These are phyloP conservation scores for Ptychodera flava DNA, from an alignment of 35 echinoderm and acorn worm species.

Conservation along the genomic window DNA sequence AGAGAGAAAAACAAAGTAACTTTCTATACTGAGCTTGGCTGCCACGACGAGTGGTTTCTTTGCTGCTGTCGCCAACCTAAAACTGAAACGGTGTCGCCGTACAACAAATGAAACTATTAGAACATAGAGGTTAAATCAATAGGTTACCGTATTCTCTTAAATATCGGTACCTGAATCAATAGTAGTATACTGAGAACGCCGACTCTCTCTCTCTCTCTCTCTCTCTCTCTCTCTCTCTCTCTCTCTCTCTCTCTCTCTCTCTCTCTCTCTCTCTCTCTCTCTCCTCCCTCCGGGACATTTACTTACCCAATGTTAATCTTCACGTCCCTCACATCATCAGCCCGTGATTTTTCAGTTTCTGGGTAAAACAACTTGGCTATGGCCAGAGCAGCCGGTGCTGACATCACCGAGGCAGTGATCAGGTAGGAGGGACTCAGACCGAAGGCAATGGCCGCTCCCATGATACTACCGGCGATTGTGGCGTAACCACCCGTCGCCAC, in stretches of 20 bases:
- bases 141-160: no score
- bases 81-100: no score
- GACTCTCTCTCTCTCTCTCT: not conserved
- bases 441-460: constrained; percentile 48
- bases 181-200: not conserved
- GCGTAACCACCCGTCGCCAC: constrained; percentile 60
- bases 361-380: constrained; percentile 63
- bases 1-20: no score
- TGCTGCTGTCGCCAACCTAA: no score
- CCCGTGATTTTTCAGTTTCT: constrained; percentile 40
- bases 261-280: not conserved
- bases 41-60: no score
- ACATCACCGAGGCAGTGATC: no score
- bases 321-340: not conserved
- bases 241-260: no score
- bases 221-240: not conserved
- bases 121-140: no score
- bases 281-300: not conserved
- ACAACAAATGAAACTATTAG: no score
- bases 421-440: constrained; percentile 55
- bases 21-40: no score
- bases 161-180: not conserved
- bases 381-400: constrained; percentile 58
- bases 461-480: constrained; percentile 44
- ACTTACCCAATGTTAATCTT: not conserved